A percentile compares a stretch with the other conserved stretches of the same genome.
Conservation (phyloP, 1,140 invertebrate species). For the Diplogasteroides magnus region DNA sequence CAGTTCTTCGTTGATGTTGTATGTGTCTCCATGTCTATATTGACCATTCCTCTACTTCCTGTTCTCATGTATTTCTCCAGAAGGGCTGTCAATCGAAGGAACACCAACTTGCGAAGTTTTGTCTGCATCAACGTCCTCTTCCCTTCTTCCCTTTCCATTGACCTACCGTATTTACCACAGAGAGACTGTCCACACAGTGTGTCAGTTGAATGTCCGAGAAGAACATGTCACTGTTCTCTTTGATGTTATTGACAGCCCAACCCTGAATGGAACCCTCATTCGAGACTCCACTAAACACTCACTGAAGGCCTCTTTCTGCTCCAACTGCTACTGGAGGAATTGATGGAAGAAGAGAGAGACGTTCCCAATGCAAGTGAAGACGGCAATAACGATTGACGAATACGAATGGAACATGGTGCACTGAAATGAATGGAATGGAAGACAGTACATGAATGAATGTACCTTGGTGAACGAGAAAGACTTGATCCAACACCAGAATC, state of each 20-base stretch:
- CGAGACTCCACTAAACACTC: too few relatives aligned
- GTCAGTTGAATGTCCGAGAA: not conserved
- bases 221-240: not conserved
- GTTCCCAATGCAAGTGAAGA: too few relatives aligned
- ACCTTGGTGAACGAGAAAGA: constrained; percentile 20
- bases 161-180: not conserved
- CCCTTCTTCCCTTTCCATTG: not conserved
- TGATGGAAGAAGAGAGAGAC: not conserved
- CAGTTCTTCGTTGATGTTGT: too few relatives aligned
- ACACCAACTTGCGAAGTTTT: not conserved
- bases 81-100: constrained; percentile 8
- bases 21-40: constrained; percentile 7
- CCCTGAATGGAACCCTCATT: not conserved
- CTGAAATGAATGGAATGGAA: constrained; percentile 8
- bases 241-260: not conserved
- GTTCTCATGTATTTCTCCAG: constrained; percentile 16
- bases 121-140: not conserved
- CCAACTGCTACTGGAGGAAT: not conserved
- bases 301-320: too few relatives aligned
- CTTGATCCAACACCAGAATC: constrained; percentile 25
- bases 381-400: constrained; percentile 24
- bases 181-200: not conserved
- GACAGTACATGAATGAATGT: not conserved
- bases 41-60: not conserved
- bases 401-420: constrained; percentile 17